Base-by-base conservation (phyloP, 2,797 vertebrate genomes). In the Clangula hyemalis region DNA sequence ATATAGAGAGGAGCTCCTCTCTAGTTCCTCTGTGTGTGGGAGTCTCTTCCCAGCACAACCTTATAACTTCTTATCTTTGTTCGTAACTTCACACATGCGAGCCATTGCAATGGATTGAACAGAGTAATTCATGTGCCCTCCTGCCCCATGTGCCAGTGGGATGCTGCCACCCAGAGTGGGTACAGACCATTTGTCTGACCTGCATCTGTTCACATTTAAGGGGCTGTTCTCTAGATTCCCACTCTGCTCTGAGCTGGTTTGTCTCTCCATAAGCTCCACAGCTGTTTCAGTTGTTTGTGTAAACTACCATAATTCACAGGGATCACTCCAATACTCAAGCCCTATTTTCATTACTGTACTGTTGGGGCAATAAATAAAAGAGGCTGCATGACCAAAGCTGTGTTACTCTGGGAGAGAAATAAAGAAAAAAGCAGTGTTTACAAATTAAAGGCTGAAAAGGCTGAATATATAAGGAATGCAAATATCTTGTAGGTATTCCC, bases 251-350 rank as follows among this genome's bases (percentile, higher is more conserved):
- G 3, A 10, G 3, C 64, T 85, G 22, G 17, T 87, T 95, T 90
- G 53, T 79, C 58, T 83, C 57, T 74, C 94, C 7, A 0, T 53
- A 83, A 94, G 41, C 41, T 88, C 68, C 69, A 32, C 84, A 83
- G 72, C 65, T 79, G 36, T 15, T 94, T 58, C 13, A 43, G 12
- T 38, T 82, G 32, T 79, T 79, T 90, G n/a, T 62, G 61, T 77
- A 38, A 85, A 90, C 56, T 64, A 21, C 64, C 66, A 69, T 93
- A 90, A 61, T 56, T 49, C 6, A 0, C 16, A 34, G 22, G 34
- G 57, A 92, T 89, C 75, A 17, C 62, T 82, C 76, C 34, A 72
- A 19, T 71, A 69, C 54, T 54, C 65, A 94, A 90, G 71, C 16
- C 11, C 19, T 69, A 2, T 80, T 94, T 83, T 79, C 77, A 28